A percentile compares a stretch with the other conserved stretches of the same genome.
Conservation (phyloP, 1,140 invertebrate genomes). For the Thaumatotibia leucotreta region DNA sequence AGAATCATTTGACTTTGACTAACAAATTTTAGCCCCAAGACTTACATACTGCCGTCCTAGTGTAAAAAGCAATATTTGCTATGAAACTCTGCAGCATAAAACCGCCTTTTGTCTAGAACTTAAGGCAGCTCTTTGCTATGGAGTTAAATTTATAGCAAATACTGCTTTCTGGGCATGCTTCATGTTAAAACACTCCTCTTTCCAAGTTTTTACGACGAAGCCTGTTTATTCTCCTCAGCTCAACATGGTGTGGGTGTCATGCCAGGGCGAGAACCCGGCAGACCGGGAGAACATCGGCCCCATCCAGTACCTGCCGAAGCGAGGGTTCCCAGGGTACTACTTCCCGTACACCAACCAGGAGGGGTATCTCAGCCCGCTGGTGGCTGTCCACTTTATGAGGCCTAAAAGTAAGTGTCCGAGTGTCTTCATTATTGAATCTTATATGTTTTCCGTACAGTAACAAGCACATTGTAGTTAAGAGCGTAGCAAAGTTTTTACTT, state of each 20-base stretch:
- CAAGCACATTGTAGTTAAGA: too few species aligned
- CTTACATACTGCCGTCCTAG: too few species aligned
- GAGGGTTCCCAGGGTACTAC: slow-evolving; percentile 87
- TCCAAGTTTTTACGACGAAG: background rate
- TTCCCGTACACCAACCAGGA: slow-evolving; percentile 88
- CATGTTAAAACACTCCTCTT: too few species aligned
- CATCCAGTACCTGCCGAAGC: slow-evolving; percentile 86
- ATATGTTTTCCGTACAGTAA: too few species aligned
- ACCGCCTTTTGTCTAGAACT: too few species aligned
- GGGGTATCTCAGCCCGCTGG: slow-evolving; percentile 91
- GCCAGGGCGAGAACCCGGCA: slow-evolving; percentile 92
- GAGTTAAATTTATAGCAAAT: too few species aligned
- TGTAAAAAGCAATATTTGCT: too few species aligned
- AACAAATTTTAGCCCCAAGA: too few species aligned
- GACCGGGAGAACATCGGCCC: slow-evolving; percentile 93
- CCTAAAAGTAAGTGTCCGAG: slow-evolving; percentile 83
- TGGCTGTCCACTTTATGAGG: slow-evolving; percentile 90
- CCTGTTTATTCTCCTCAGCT: slow-evolving; percentile 30
- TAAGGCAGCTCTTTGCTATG: too few species aligned
- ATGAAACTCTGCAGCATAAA: too few species aligned
- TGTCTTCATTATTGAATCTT: background rate
- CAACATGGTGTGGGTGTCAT: slow-evolving; percentile 90
- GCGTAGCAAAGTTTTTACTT: background rate
- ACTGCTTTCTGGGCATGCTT: too few species aligned
- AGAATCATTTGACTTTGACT: too few species aligned